Percentiles rank a stretch among this genome's conserved stretches.
Evolutionary conservation across 2,888 invertebrate species (phyloP).

Genomic region (Pollenia angustigena): DNA sequence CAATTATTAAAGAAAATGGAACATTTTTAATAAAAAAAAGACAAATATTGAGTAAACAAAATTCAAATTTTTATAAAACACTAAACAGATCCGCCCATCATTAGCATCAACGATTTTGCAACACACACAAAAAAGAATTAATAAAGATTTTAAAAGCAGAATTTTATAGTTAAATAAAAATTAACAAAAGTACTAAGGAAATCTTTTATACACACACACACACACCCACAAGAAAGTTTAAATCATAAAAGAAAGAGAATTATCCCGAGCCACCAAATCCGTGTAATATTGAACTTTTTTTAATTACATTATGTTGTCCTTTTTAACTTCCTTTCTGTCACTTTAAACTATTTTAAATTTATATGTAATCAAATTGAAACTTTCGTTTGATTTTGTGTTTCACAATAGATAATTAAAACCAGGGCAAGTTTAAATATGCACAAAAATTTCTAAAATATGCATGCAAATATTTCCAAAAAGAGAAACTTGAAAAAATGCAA

Average conservation of each 20-base stretch:
- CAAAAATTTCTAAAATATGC: too few relatives aligned
- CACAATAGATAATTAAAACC: too few relatives aligned
- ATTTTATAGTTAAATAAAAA: constrained; percentile 24
- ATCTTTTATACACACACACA: constrained; percentile 31
- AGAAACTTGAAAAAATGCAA: too few relatives aligned
- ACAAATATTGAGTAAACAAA: constrained; percentile 27
- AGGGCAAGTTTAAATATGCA: too few relatives aligned
- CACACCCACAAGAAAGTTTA: constrained; percentile 7
- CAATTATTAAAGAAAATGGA: constrained; percentile 34
- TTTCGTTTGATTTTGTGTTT: too few relatives aligned
- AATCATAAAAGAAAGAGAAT: constrained; percentile 15
- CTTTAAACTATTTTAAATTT: neutral
- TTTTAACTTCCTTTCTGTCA: neutral
- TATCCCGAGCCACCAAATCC: constrained; percentile 15
- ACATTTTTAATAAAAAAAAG: constrained; percentile 10
- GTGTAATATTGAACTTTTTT: neutral
- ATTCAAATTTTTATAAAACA: constrained; percentile 20
- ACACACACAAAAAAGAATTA: constrained; percentile 39
- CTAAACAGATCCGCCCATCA: constrained; percentile 77
- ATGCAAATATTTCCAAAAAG: too few relatives aligned
- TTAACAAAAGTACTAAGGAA: constrained; percentile 14
- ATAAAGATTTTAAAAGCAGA: constrained; percentile 13
- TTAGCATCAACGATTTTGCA: constrained; percentile 71
- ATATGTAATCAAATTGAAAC: neutral
- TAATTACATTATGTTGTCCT: neutral